phyloP scores from a whole-genome alignment of 2,113 vertebrate species.

The Carassius carassius region DNA sequence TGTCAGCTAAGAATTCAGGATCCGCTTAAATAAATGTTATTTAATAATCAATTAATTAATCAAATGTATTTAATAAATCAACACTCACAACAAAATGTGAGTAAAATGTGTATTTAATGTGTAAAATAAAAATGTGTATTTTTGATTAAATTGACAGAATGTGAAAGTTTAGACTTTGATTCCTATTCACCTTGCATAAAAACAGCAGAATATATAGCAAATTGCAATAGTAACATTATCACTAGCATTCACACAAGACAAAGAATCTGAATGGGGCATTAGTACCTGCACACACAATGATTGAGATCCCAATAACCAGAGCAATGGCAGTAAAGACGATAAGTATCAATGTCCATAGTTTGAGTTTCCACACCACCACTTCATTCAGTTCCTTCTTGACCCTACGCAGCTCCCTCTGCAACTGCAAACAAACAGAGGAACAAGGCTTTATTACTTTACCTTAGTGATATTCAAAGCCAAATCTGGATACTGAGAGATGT shows the following conservation, averaged over 20 bases:
- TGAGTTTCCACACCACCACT: conserved; percentile 43
- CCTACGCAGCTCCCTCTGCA: neutral
- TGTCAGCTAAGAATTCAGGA: neutral
- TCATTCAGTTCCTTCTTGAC: conserved; percentile 52
- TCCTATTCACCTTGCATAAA: too few species aligned
- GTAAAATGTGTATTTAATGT: too few species aligned
- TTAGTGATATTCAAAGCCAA: neutral
- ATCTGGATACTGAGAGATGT: neutral
- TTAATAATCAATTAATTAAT: too few species aligned
- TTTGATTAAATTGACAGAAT: too few species aligned
- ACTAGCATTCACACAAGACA: neutral
- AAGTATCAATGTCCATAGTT: conserved; percentile 65
- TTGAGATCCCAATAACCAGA: conserved; percentile 44
- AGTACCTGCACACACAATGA: conserved; percentile 66
- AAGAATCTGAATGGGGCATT: neutral
- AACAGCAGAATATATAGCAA: neutral
- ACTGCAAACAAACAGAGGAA: neutral
- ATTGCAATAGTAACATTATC: neutral
- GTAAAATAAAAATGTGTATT: too few species aligned
- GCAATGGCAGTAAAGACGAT: conserved; percentile 33
- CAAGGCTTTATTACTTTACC: neutral
- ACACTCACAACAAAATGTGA: too few species aligned
- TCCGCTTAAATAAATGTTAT: too few species aligned
- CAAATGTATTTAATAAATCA: too few species aligned
- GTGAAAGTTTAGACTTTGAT: too few species aligned